A percentile compares a stretch with the other conserved stretches of the same genome.
Conservation (phyloP, 2,888 invertebrate species). For the Agrotis exclamationis region DNA sequence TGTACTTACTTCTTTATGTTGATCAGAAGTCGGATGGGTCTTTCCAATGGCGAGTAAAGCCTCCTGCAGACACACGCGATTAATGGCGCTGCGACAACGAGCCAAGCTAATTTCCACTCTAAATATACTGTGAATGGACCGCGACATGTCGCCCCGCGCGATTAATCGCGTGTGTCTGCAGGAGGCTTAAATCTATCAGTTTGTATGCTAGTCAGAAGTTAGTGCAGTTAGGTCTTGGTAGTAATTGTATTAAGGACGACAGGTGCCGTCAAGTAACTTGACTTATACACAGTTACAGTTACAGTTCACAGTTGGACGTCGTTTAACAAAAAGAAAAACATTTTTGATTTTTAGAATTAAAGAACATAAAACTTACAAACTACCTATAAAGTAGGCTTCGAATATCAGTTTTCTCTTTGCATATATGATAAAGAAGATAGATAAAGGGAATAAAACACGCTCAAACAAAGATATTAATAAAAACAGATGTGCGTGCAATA, state of each 20-base stretch:
- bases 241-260: slow-evolving; percentile 18
- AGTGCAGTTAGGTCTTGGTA: background rate
- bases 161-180: too few species aligned
- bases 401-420: background rate
- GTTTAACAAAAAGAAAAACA: background rate
- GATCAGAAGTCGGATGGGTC: background rate
- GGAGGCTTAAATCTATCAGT: slow-evolving; percentile 30
- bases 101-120: too few species aligned
- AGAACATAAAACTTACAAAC: too few species aligned
- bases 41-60: background rate
- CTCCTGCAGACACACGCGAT: too few species aligned
- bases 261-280: background rate
- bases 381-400: background rate
- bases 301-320: background rate
- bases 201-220: background rate
- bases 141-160: too few species aligned
- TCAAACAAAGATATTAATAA: slow-evolving; percentile 12
- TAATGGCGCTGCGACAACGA: too few species aligned
- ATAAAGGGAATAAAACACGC: background rate
- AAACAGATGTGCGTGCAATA: slow-evolving; percentile 62
- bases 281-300: too few species aligned
- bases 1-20: background rate
- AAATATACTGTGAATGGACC: too few species aligned
- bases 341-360: background rate
- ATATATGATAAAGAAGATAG: background rate